Evolutionary conservation across 1,140 invertebrate species (phyloP).

Genomic region (Phocides pigmalion): DNA sequence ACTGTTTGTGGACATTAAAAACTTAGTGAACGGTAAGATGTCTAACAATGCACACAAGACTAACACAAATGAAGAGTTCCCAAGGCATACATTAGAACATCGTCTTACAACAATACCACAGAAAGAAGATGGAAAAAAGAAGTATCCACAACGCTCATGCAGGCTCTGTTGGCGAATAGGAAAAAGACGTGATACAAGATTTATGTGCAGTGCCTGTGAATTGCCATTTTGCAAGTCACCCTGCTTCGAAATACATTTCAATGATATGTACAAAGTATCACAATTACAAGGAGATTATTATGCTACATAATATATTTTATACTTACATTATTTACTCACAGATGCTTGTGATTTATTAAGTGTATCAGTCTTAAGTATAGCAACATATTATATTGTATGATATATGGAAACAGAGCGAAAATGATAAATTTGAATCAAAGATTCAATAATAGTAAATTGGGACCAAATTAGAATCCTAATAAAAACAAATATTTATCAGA

Average conservation of each 20-base stretch:
- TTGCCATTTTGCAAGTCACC: constrained; percentile 80
- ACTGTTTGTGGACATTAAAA: constrained; percentile 78
- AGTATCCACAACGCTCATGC: constrained; percentile 81
- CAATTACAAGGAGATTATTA: constrained; percentile 77
- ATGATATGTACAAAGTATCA: constrained; percentile 74
- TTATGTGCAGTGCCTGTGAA: constrained; percentile 81
- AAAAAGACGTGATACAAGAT: constrained; percentile 76
- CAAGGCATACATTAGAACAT: constrained; percentile 64
- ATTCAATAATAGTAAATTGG: constrained; percentile 63
- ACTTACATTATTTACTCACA: constrained; percentile 37
- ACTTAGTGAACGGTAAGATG: constrained; percentile 77
- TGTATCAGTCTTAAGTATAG: constrained; percentile 42
- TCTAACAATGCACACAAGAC: constrained; percentile 56
- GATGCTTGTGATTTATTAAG: constrained; percentile 46
- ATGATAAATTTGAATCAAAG: constrained; percentile 62
- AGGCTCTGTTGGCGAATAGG: constrained; percentile 80
- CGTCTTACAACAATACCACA: constrained; percentile 79
- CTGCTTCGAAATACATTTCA: constrained; percentile 81
- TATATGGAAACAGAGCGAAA: constrained; percentile 43
- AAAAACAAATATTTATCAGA: constrained; percentile 23
- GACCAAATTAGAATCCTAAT: constrained; percentile 62
- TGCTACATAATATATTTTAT: constrained; percentile 57
- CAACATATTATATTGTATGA: constrained; percentile 42
- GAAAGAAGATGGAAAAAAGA: constrained; percentile 83
- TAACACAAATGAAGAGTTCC: constrained; percentile 59